These are phyloP conservation scores for Meiosimyza platycephala DNA, from an alignment of 2,888 invertebrate species.

Conservation along the genomic window DNA sequence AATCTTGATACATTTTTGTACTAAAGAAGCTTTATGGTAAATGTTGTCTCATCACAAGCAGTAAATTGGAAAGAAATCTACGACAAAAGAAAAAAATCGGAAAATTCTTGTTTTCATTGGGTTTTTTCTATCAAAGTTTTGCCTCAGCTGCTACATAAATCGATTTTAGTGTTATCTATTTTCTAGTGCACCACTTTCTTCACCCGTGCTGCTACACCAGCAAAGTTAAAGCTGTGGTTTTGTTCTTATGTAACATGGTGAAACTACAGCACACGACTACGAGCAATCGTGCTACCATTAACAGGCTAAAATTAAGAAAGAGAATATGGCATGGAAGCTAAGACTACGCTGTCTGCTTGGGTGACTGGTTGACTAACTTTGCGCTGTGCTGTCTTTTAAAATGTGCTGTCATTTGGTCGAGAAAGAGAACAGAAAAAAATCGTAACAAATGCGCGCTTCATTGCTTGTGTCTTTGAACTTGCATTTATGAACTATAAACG, in stretches of 20 bases:
- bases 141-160: conserved; percentile 24
- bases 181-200: not conserved
- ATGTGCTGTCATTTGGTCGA: not conserved
- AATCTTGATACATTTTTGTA: not conserved
- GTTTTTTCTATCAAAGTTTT: not conserved
- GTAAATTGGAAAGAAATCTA: not conserved
- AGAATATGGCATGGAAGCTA: not conserved
- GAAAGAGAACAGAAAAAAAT: not conserved
- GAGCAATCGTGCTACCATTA: not conserved
- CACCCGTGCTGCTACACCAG: not conserved
- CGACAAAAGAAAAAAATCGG: not conserved
- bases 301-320: not conserved
- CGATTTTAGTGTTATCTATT: conserved; percentile 18
- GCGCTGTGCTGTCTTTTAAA: no score
- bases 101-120: not conserved
- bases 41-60: no score
- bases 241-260: not conserved
- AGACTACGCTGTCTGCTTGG: not conserved
- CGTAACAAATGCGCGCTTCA: conserved; percentile 28
- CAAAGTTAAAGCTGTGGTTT: not conserved
- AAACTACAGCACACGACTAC: not conserved
- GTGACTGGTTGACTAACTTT: no score
- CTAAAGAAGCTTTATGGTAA: not conserved
- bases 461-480: conserved; percentile 34
- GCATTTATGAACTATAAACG: conserved; percentile 33